These are phyloP conservation scores for Lagodon rhomboides DNA, from an alignment of 2,797 vertebrate species.

Conservation along the genomic window DNA sequence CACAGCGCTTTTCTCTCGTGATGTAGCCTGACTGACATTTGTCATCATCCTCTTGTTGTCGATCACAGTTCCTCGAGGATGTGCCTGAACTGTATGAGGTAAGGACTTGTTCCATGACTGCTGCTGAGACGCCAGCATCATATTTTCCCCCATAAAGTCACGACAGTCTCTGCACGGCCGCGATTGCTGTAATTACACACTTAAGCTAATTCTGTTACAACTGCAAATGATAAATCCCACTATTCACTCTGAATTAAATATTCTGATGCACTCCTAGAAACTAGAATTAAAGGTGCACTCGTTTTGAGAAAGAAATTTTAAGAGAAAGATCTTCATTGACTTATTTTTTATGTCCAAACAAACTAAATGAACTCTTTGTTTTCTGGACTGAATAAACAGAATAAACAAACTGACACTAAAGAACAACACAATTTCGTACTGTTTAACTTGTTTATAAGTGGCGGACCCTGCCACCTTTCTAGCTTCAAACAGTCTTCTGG, in stretches of 20 bases:
- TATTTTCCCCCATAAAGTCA: constrained; percentile 67
- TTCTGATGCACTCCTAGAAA: neutral
- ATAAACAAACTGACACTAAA: no score
- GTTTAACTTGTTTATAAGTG: no score
- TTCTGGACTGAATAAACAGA: no score
- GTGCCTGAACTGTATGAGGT: constrained; percentile 52
- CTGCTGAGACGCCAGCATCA: constrained; percentile 56
- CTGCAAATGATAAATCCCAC: constrained; percentile 26
- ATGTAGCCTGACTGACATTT: constrained; percentile 44
- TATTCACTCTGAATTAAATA: neutral
- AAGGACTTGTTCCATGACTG: constrained; percentile 58
- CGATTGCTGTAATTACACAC: constrained; percentile 34
- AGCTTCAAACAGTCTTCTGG: no score
- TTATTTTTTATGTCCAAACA: no score
- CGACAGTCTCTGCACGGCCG: constrained; percentile 26
- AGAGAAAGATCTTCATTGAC: no score
- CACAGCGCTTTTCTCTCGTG: constrained; percentile 14
- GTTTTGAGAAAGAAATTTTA: no score
- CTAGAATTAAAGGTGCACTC: neutral
- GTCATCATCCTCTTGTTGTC: constrained; percentile 49
- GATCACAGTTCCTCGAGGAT: constrained; percentile 40
- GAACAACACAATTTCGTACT: no score
- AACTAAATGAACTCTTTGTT: no score
- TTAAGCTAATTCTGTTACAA: constrained; percentile 30
- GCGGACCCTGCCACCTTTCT: no score